Conservation (phyloP, 2,797 vertebrate species). For the Carapus acus region DNA sequence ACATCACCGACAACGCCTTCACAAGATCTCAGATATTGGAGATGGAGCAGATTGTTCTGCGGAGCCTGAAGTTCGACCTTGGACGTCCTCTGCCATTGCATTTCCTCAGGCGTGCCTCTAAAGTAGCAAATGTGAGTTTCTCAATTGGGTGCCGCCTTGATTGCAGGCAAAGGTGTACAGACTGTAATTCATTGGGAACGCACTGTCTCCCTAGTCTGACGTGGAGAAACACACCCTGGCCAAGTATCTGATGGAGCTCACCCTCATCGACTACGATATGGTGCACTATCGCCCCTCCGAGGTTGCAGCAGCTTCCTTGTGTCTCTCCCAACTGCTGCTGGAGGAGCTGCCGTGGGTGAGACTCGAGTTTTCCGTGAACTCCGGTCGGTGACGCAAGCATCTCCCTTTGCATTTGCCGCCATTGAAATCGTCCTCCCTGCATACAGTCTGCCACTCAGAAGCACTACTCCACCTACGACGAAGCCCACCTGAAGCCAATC, state of each 20-base stretch:
- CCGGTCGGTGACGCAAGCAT: no score
- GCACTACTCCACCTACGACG: slow-evolving; percentile 67
- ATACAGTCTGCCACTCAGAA: slow-evolving; percentile 64
- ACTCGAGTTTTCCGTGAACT: background rate
- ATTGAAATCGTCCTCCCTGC: background rate
- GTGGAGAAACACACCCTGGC: slow-evolving; percentile 83
- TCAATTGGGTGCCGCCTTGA: no score
- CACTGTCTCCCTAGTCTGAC: slow-evolving; percentile 69
- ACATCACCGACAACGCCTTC: slow-evolving; percentile 89
- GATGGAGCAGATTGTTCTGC: slow-evolving; percentile 85
- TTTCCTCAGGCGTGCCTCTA: slow-evolving; percentile 89
- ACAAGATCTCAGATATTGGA: slow-evolving; percentile 78
- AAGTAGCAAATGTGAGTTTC: slow-evolving; percentile 80
- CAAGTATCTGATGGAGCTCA: slow-evolving; percentile 93
- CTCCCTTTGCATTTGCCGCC: no score
- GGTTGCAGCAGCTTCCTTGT: slow-evolving; percentile 82
- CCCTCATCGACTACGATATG: slow-evolving; percentile 87
- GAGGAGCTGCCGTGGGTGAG: slow-evolving; percentile 81
- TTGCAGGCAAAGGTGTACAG: no score
- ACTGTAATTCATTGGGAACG: background rate
- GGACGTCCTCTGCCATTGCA: slow-evolving; percentile 89
- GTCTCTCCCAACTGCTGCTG: slow-evolving; percentile 82
- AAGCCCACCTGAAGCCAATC: slow-evolving; percentile 63
- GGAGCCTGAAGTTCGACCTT: slow-evolving; percentile 80
- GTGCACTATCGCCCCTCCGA: slow-evolving; percentile 86